Evolutionary conservation across 2,888 invertebrate species (phyloP).

Genomic region (Drosophila paracracens): DNA sequence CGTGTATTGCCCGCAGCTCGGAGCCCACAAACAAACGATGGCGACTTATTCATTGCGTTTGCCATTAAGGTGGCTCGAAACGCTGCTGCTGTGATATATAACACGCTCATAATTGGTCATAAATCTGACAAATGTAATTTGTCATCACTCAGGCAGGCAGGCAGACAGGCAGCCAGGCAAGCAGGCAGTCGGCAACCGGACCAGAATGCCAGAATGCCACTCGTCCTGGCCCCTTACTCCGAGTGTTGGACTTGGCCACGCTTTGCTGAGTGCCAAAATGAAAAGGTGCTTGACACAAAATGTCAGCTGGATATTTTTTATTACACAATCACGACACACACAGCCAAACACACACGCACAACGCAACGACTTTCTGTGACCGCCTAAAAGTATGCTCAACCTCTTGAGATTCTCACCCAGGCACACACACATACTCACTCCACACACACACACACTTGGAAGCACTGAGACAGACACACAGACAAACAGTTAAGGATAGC

Average conservation of each 20-base stretch:
- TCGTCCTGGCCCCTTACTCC: not conserved
- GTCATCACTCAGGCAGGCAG: slow-evolving; percentile 83
- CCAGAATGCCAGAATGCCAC: slow-evolving; percentile 15
- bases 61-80: slow-evolving; percentile 77
- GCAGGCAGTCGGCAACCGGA: slow-evolving; percentile 5
- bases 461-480: slow-evolving; percentile 4
- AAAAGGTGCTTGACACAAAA: slow-evolving; percentile 82
- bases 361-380: slow-evolving; percentile 28
- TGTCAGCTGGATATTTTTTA: slow-evolving; percentile 81
- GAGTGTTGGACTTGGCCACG: slow-evolving; percentile 53
- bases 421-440: not conserved
- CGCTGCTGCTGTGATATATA: slow-evolving; percentile 78
- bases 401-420: slow-evolving; percentile 45
- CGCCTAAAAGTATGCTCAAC: slow-evolving; percentile 59
- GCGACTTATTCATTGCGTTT: slow-evolving; percentile 80
- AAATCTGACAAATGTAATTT: slow-evolving; percentile 84
- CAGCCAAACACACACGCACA: slow-evolving; percentile 27
- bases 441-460: slow-evolving; percentile 14
- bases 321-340: slow-evolving; percentile 75
- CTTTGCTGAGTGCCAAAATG: slow-evolving; percentile 76
- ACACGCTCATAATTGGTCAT: slow-evolving; percentile 84
- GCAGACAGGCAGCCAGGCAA: slow-evolving; percentile 22
- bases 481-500: slow-evolving; percentile 30
- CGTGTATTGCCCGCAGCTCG: slow-evolving; percentile 45
- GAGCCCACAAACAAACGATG: slow-evolving; percentile 74